Conservation (phyloP, 2,113 vertebrate genomes). For the Otus sunia region DNA sequence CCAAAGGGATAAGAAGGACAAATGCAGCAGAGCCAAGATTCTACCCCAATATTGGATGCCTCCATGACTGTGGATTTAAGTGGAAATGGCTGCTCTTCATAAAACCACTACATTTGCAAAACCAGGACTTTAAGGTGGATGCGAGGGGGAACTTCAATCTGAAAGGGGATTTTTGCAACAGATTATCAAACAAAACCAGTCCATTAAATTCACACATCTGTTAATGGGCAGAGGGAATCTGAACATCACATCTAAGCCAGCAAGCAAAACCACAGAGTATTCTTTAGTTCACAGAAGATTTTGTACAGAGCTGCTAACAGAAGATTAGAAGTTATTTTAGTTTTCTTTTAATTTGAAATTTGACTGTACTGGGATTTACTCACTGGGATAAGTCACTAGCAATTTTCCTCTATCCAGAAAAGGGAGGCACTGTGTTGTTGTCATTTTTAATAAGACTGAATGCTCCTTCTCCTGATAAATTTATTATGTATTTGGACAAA, state of each 20-base stretch:
- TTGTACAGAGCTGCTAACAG: background rate
- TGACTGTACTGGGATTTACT: background rate
- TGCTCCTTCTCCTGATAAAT: background rate
- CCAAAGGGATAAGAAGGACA: background rate
- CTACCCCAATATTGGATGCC: background rate
- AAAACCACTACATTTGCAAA: background rate
- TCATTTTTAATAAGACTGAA: constrained; percentile 15
- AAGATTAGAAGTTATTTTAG: background rate
- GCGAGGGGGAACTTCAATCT: background rate
- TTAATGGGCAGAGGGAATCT: background rate
- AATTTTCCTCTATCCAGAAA: background rate
- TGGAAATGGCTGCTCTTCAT: background rate
- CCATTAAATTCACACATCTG: background rate
- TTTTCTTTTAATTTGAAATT: background rate
- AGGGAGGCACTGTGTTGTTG: background rate
- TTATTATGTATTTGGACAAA: background rate
- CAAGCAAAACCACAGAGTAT: background rate
- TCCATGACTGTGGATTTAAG: background rate
- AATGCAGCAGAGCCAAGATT: background rate
- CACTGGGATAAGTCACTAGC: background rate
- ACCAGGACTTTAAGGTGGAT: background rate
- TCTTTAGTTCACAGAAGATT: background rate
- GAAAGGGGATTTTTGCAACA: background rate
- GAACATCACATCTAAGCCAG: background rate
- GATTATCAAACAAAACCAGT: background rate